Base-by-base conservation (phyloP, 2,888 invertebrate genomes). In the Drosophila formosana region DNA sequence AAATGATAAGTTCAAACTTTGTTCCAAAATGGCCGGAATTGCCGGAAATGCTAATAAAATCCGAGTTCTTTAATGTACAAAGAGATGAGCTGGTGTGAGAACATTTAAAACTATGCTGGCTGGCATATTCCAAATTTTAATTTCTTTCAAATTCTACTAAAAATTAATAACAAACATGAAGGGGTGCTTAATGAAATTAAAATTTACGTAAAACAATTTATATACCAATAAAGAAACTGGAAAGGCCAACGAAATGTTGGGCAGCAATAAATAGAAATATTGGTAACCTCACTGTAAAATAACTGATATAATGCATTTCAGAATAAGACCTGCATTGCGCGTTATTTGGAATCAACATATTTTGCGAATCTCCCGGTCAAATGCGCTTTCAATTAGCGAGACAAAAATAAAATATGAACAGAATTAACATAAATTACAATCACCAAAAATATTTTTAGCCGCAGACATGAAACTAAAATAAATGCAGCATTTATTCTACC, bases 381-480 rank as follows among this genome's bases (percentile, higher is more conserved):
- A 78, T 74, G 53, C 28, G 28, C 49, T 77, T 77, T 63, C 75
- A 77, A 78, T 78, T 77, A 77, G 79, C 46, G 39, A 8, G 34
- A 28, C 43, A 23, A 47, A 67, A 67, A 65, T 61, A 74, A 78
- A 69, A 78, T 74, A 61, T 64, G 43, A 64, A 61, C 64, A 41
- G 65, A 75, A 78, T 77, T 78, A 75, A 61, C 79, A 77, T 78
- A 77, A 77, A 77, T 77, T 71, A 70, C 65, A 77, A 78, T 77
- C 67, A 75, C 70, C 75, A 39, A 68, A 78, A 78, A 71, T 75
- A 70, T 70, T 61, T 77, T 41, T 50, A 75, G 78, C 61, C 70
- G 43, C 64, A 69, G 76, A 66, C 67, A 74, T 56, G 56, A 52
- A 69, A 63, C 76, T 47, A 47, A 70, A 80, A 76, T 70, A 78